Evolutionary conservation across 2,888 invertebrate species (phyloP).

Genomic region (Orthosia incerta): DNA sequence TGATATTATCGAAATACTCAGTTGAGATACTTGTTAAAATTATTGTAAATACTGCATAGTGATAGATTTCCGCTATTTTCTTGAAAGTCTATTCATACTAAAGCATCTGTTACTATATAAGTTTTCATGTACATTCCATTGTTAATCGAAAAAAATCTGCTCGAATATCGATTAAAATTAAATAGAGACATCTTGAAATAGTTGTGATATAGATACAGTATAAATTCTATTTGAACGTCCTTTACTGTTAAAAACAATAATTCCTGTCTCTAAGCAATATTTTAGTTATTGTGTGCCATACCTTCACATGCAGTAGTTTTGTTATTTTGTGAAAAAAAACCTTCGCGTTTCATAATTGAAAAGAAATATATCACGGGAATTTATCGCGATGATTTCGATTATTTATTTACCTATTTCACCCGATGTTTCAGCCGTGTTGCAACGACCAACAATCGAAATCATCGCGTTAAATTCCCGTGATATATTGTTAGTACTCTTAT

Average conservation of each 20-base stretch:
- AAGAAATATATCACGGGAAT: no score
- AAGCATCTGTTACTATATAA: slow-evolving; percentile 2
- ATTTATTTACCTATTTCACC: no score
- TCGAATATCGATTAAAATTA: background rate
- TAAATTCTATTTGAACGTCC: background rate
- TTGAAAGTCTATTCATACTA: background rate
- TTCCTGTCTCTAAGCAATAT: background rate
- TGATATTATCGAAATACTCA: slow-evolving; percentile 30
- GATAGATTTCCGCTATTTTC: slow-evolving; percentile 35
- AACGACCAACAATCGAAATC: no score
- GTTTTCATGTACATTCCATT: background rate
- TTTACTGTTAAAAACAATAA: background rate
- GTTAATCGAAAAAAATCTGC: background rate
- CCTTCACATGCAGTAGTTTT: background rate
- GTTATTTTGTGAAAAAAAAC: background rate
- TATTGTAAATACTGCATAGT: slow-evolving; percentile 45
- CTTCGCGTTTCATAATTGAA: no score
- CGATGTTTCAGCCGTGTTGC: no score
- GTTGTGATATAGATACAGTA: background rate
- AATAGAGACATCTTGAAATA: slow-evolving; percentile 4
- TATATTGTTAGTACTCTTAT: no score
- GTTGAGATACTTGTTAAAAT: slow-evolving; percentile 42
- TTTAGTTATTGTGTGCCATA: background rate
- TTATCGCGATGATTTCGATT: no score
- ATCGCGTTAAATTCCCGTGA: no score